Percentiles rank a stretch among this genome's conserved stretches.
These are phyloP conservation scores for Okapia johnstoni DNA, from an alignment of 2,113 vertebrate species.

Conservation along the genomic window DNA sequence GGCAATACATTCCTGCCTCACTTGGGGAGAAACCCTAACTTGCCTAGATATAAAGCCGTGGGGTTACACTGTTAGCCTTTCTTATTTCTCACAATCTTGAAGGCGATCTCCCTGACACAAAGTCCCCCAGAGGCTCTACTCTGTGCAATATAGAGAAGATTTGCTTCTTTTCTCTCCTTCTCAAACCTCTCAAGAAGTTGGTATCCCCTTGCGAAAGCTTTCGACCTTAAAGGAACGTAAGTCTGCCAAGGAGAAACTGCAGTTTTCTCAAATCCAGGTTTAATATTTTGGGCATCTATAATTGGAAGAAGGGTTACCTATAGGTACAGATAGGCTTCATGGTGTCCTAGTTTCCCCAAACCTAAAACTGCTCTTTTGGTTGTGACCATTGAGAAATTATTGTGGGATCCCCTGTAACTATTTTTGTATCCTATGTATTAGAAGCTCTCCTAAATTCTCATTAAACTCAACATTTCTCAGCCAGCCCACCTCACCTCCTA, in stretches of 20 bases:
- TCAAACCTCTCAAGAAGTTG: not conserved
- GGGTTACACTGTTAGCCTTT: not conserved
- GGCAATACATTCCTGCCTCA: not conserved
- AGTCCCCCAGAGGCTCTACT: not conserved
- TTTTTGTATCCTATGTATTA: not conserved
- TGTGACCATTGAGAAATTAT: not conserved
- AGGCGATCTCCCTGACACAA: not conserved
- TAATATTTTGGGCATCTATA: not conserved
- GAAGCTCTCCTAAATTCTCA: not conserved
- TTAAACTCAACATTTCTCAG: not conserved
- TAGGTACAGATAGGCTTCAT: not conserved
- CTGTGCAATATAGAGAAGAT: rapidly evolving
- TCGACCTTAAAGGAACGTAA: not conserved
- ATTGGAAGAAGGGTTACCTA: not conserved
- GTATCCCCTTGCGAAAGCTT: not conserved
- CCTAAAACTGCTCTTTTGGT: not conserved
- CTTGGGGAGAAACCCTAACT: not conserved
- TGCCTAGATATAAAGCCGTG: not conserved
- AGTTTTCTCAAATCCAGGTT: not conserved
- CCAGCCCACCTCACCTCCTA: not conserved
- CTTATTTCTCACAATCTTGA: not conserved
- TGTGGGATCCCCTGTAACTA: not conserved
- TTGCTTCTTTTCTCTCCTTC: not conserved
- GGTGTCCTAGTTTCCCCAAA: not conserved
- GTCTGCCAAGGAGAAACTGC: not conserved